A percentile compares a stretch with the other conserved stretches of the same genome.
These are phyloP conservation scores for Pterocles orientalis DNA, from an alignment of 2,113 vertebrate genomes.

Conservation along the genomic window DNA sequence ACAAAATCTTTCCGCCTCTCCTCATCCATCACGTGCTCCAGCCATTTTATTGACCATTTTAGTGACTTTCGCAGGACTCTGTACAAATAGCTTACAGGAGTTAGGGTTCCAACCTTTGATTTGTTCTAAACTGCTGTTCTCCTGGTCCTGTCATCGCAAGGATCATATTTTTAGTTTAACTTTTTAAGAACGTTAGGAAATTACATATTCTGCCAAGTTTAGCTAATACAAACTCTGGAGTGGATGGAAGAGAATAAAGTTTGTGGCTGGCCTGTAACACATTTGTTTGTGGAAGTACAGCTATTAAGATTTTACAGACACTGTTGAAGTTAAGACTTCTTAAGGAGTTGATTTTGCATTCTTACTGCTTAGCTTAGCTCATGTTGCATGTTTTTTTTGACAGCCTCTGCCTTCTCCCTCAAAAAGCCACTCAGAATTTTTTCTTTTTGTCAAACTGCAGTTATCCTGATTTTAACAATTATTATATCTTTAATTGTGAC, in stretches of 20 bases:
- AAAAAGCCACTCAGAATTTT: not conserved
- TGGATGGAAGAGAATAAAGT: not conserved
- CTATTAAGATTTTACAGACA: not conserved
- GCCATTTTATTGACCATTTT: not conserved
- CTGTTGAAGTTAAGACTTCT: not conserved
- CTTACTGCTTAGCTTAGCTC: not conserved
- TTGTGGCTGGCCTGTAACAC: not conserved
- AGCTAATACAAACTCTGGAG: not conserved
- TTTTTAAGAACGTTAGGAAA: not conserved
- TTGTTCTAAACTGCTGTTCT: not conserved
- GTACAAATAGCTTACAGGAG: not conserved
- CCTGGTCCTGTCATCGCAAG: not conserved
- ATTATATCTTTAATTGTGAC: not conserved
- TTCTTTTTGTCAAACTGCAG: not conserved
- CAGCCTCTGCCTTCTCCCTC: not conserved
- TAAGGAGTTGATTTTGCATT: not conserved
- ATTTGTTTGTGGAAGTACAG: not conserved
- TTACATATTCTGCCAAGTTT: not conserved
- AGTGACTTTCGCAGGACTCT: not conserved
- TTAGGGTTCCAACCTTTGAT: not conserved
- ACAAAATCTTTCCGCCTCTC: not conserved
- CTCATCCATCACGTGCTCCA: not conserved
- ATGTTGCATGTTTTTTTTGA: not conserved
- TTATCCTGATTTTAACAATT: not conserved
- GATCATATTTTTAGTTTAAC: not conserved